Evolutionary conservation across 2,113 vertebrate genomes (phyloP).

Genomic region (Zosterops hypoxanthus): DNA sequence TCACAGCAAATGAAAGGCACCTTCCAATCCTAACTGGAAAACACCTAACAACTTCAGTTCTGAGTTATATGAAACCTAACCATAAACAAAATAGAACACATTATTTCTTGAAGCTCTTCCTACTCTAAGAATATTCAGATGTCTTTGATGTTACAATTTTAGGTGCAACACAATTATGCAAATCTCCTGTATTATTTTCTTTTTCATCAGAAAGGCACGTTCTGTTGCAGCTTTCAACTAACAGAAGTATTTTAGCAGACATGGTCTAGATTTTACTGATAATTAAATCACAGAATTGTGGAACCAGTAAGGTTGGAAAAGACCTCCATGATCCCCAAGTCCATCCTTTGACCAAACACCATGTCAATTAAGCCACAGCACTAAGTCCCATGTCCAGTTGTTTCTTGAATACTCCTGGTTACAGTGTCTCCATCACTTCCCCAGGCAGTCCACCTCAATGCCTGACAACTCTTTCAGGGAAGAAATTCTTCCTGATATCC

Average conservation of each 20-base stretch:
- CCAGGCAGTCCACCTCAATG: rapidly evolving
- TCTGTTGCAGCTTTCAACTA: neutral
- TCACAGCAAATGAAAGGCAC: neutral
- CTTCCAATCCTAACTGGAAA: neutral
- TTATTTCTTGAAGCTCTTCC: neutral
- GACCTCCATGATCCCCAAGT: neutral
- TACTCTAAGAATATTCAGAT: neutral
- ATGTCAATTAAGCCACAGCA: neutral
- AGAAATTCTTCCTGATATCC: neutral
- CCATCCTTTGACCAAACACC: neutral
- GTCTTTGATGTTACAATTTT: neutral
- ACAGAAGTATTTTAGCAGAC: neutral
- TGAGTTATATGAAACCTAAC: neutral
- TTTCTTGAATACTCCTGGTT: neutral
- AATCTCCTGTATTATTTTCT: neutral
- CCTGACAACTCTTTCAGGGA: neutral
- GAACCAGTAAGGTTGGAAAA: neutral
- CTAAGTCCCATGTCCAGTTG: neutral
- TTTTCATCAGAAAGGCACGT: neutral
- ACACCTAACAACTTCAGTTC: neutral
- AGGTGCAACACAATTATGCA: neutral
- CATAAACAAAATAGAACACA: neutral
- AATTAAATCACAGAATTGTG: neutral
- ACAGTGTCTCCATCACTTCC: neutral
- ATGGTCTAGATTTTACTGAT: neutral